A percentile compares a stretch with the other conserved stretches of the same genome.
phyloP scores from a whole-genome alignment of 2,888 invertebrate genomes.

The Ochlodes sylvanus region DNA sequence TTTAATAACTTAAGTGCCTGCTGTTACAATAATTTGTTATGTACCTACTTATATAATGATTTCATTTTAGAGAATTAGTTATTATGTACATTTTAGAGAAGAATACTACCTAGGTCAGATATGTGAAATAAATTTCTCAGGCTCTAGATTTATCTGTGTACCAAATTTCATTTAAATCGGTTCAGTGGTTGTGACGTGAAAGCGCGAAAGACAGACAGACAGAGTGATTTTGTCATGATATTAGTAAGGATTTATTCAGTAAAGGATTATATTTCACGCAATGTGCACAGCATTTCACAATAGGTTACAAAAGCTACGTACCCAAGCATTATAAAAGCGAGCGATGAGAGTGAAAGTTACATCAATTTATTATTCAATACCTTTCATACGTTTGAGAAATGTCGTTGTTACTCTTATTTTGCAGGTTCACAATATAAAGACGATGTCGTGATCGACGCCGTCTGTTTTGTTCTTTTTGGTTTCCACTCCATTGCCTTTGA shows the following conservation, averaged over 20 bases:
- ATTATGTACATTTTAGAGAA: too few species aligned
- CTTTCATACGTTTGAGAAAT: conserved; percentile 3
- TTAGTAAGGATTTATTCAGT: neutral
- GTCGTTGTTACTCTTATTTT: neutral
- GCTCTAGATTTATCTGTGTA: too few species aligned
- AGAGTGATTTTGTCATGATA: too few species aligned
- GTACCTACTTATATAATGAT: too few species aligned
- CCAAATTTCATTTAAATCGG: too few species aligned
- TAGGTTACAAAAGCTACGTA: neutral
- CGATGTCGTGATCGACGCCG: conserved; percentile 17
- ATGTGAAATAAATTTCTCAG: too few species aligned
- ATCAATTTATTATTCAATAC: conserved; percentile 1
- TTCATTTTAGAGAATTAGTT: too few species aligned
- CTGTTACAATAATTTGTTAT: too few species aligned
- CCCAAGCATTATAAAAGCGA: neutral
- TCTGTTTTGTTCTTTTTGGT: conserved; percentile 14
- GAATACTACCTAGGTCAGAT: too few species aligned
- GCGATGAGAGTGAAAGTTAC: conserved; percentile 23
- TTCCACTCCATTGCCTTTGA: conserved; percentile 19
- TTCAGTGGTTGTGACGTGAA: too few species aligned
- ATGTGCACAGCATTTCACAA: conserved; percentile 1
- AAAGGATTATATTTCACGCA: neutral
- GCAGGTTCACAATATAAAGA: neutral
- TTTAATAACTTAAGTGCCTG: too few species aligned
- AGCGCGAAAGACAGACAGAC: too few species aligned